Base-by-base conservation (phyloP, 2,113 vertebrate genomes). In the Xenopus borealis region DNA sequence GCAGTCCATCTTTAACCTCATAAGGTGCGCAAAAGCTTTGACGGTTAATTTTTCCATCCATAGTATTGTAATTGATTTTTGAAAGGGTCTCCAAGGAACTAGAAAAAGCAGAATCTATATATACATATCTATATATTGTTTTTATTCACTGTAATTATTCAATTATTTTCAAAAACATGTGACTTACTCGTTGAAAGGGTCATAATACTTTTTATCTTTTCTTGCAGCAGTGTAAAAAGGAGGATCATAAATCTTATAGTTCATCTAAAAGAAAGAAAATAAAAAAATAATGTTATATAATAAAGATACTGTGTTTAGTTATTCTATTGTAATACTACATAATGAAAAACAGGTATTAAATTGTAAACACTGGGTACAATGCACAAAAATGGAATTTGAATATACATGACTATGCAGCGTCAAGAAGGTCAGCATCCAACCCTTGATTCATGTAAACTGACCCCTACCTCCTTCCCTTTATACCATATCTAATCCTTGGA, bases 161-260 rank as follows among this genome's bases (percentile, higher is more conserved):
- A 50, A 13, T 50, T 50, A 50, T 4, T 10, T 12, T 12, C 6
- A 50, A 18, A 40, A 9, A 40, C 12, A 3, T 18, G 62, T 17
- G 14, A 83, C 90, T 89, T 83, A 93, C 91, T 80, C 83, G 73
- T 86, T 90, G 70, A 81, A n/a, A 0, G 88, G 84, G 55, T 90
- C 89, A 12, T 73, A 74, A 8, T 69, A 27, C 3, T 65, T 79
- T 61, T 72, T 64, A 16, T 89, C 87, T 69, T 81, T 85, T 80
- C 81, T 87, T 46, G 91, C 81, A 0, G 82, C 83, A 0, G 82
- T 86, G 76, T 93, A 92, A 81, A 83, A 73, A 0, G 85, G 83
- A 0, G 97, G 95, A 18, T 73, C 7, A 0, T 98, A 99, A 53
- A 86, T 85, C 0, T 68, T 81, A 65, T 97, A 98, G 59, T 91